These are phyloP conservation scores for Salvelinus fontinalis DNA, from an alignment of 2,113 vertebrate species.

Conservation along the genomic window DNA sequence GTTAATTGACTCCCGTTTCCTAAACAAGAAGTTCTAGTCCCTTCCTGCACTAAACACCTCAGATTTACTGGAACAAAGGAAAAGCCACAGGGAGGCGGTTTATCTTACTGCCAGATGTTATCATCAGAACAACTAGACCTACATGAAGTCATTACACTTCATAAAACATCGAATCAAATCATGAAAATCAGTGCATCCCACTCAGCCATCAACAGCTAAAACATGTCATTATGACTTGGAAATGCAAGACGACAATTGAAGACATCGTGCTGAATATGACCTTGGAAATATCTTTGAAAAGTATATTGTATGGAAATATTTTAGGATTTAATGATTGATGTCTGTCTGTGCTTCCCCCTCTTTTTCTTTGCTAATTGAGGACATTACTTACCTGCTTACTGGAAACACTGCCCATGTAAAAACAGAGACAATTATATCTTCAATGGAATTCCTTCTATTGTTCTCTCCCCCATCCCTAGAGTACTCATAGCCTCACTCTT, in stretches of 20 bases:
- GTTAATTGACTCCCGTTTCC: conserved; percentile 12
- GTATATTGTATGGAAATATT: neutral
- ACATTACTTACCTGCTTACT: neutral
- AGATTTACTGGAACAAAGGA: conserved; percentile 35
- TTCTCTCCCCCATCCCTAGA: neutral
- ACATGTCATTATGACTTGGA: no score
- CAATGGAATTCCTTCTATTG: neutral
- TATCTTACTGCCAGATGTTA: neutral
- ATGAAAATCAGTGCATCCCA: no score
- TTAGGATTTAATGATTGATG: neutral
- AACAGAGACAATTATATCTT: neutral
- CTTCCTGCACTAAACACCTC: conserved; percentile 52
- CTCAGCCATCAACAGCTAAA: no score
- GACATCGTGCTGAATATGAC: neutral
- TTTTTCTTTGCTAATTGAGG: neutral
- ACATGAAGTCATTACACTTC: neutral
- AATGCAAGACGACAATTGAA: neutral
- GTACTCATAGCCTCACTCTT: no score
- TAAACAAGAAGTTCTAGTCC: conserved; percentile 10
- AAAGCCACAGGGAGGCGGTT: neutral
- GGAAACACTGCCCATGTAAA: neutral
- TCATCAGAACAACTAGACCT: neutral
- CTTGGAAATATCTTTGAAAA: neutral
- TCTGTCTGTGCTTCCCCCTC: neutral
- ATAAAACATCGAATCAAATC: no score